phyloP scores from a whole-genome alignment of 2,888 invertebrate species.

The Lochmaea capreae region DNA sequence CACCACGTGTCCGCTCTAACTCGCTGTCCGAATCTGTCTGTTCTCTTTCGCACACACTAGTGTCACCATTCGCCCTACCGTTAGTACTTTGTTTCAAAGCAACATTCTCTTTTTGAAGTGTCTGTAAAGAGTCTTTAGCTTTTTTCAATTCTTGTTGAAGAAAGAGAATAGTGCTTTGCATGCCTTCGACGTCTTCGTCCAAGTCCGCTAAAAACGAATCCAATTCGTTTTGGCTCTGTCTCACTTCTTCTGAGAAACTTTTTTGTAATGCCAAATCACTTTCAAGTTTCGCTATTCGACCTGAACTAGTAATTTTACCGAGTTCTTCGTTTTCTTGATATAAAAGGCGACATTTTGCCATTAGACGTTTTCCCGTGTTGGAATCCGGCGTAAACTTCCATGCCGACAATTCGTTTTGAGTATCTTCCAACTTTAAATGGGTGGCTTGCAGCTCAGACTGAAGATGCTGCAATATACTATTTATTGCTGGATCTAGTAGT shows the following conservation, averaged over 20 bases:
- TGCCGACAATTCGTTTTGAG: constrained; percentile 96
- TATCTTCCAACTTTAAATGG: constrained; percentile 93
- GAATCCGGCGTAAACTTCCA: constrained; percentile 99
- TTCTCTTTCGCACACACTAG: constrained; percentile 63
- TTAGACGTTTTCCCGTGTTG: constrained; percentile 96
- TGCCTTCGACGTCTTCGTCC: constrained; percentile 97
- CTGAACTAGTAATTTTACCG: constrained; percentile 95
- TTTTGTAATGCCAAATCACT: constrained; percentile 95
- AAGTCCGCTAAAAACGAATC: constrained; percentile 96
- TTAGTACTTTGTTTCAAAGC: constrained; percentile 55
- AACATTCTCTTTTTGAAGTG: constrained; percentile 73
- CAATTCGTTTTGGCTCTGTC: constrained; percentile 95
- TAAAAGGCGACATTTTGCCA: constrained; percentile 95
- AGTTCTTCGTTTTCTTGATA: constrained; percentile 98
- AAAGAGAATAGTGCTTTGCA: constrained; percentile 97
- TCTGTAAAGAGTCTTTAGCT: constrained; percentile 72
- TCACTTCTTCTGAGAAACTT: constrained; percentile 95
- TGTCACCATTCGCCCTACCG: constrained; percentile 54
- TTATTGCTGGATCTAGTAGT: constrained; percentile 94
- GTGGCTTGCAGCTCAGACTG: constrained; percentile 90
- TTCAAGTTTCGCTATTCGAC: constrained; percentile 93
- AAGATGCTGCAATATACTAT: constrained; percentile 90
- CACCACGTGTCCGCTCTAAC: constrained; percentile 66
- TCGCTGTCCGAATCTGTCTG: constrained; percentile 67
- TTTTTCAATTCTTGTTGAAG: constrained; percentile 93